Percentiles rank a stretch among this genome's conserved stretches.
These are phyloP conservation scores for Tamandua tetradactyla DNA, from an alignment of 2,797 vertebrate genomes.

Conservation along the genomic window DNA sequence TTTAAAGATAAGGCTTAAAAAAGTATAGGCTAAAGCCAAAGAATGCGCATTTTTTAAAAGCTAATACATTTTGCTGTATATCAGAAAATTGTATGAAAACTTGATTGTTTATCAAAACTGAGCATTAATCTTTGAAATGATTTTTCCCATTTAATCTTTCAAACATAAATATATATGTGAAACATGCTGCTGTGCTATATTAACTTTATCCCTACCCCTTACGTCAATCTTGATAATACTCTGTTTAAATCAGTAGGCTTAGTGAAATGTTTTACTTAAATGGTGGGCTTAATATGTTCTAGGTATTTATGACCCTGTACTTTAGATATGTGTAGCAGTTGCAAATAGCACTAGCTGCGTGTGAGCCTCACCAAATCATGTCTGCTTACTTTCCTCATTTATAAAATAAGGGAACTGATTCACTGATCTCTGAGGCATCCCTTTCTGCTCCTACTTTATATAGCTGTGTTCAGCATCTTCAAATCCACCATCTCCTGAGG, in stretches of 20 bases:
- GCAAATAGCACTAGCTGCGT: background rate
- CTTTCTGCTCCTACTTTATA: background rate
- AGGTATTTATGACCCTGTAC: background rate
- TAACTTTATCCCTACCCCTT: background rate
- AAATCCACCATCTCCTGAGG: background rate
- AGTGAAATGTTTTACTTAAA: background rate
- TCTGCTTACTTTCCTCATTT: background rate
- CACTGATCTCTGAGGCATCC: background rate
- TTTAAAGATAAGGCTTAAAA: conserved; percentile 81
- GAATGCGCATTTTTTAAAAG: conserved; percentile 9
- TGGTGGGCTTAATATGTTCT: background rate
- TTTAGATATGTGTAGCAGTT: conserved; percentile 19
- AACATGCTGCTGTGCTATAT: background rate
- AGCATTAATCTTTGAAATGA: conserved; percentile 51
- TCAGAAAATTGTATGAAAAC: background rate
- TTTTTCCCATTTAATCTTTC: too few species aligned
- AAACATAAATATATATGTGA: too few species aligned
- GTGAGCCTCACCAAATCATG: background rate
- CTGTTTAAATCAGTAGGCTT: background rate
- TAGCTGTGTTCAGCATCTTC: background rate
- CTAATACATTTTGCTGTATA: background rate
- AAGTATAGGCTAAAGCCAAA: conserved; percentile 32
- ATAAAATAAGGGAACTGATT: background rate
- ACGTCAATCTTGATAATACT: too few species aligned
- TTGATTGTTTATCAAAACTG: conserved; percentile 44